Evolutionary conservation across 1,140 invertebrate species (phyloP).

Genomic region (Dinothrombium tinctorium): DNA sequence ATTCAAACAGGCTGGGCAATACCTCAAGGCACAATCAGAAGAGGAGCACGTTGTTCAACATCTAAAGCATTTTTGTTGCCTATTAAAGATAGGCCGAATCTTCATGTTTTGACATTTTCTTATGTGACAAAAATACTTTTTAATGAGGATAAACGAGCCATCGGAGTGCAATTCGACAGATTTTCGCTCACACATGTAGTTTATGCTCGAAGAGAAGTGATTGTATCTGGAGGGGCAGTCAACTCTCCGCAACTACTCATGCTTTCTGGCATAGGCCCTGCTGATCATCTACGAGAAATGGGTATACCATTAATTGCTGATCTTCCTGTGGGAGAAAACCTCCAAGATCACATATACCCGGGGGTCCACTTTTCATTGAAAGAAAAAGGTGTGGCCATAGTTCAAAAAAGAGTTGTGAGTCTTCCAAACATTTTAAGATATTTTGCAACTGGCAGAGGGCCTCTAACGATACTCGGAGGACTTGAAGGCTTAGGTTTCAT

Average conservation of each 20-base stretch:
- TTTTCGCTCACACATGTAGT: conserved; percentile 36
- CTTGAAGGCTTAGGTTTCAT: conserved; percentile 56
- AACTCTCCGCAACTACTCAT: conserved; percentile 60
- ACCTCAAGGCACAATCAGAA: conserved; percentile 57
- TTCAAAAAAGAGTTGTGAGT: conserved; percentile 47
- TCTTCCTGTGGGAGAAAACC: conserved; percentile 25
- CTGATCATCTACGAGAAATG: conserved; percentile 23
- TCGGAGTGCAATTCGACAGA: conserved; percentile 45
- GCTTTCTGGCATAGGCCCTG: conserved; percentile 70
- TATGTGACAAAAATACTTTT: conserved; percentile 63
- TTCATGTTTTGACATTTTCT: conserved; percentile 59
- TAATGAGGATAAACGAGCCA: conserved; percentile 46
- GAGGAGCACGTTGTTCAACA: conserved; percentile 65
- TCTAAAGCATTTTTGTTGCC: conserved; percentile 69
- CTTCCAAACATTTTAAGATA: conserved; percentile 27
- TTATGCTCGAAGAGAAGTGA: conserved; percentile 42
- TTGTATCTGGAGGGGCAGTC: conserved; percentile 53
- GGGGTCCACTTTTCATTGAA: conserved; percentile 13
- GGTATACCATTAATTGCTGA: conserved; percentile 18
- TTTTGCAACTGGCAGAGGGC: conserved; percentile 20
- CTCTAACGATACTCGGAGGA: conserved; percentile 19
- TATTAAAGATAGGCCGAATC: conserved; percentile 46
- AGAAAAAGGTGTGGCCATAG: conserved; percentile 30
- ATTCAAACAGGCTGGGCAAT: conserved; percentile 33
- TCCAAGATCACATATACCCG: conserved; percentile 20